Evolutionary conservation across 92 coral and sea anemone genomes (phyloP), one percentile per base, ranked within the genome.

Genomic region (Parazoanthus atlanticus): DNA sequence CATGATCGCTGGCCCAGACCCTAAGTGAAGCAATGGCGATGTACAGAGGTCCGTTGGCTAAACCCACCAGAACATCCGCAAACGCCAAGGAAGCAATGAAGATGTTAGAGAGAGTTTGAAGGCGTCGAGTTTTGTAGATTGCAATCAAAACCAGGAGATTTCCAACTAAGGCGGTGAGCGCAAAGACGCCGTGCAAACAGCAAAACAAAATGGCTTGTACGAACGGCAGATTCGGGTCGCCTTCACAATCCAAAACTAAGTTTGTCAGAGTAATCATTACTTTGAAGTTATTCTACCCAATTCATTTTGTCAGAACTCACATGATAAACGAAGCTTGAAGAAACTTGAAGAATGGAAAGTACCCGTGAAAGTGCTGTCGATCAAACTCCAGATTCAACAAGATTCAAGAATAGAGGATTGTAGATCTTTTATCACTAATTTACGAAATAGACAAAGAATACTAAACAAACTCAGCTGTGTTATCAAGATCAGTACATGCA

Each of bases 181-280:
- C 91, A 23, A 84, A 84, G 33, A 89, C 26, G 4, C 78, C 73
- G 26, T 89, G 88, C 16, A 89, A 75, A 66, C 81, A 40, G 49
- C 80, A 74, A 67, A 89, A 89, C 13, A 84, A 52, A 21, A 89
- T 41, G 84, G 80, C 46, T 67, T 89, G 79, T 34, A 3, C 25
- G 74, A 76, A 66, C 8, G 91, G 91, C 29, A 84, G 91, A 49
- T 89, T 89, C 7, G 89, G 85, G 40, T 89, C 80, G 77, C 84
- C 33, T 33, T 56, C 10, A 38, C 80, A 76, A 40, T 3, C 52
- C 79, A 15, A 75, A 19, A 75, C 26, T 40, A 40, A 32, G 17
- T 75, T 40, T 13, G 21, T 75, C 2, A 75, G 23, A 23, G 79
- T 34, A 34, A 40, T 40, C 79, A 75, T 75, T 75, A 0, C 47